Conservation (phyloP, 2,113 vertebrate species). For the Struthidea cinerea region DNA sequence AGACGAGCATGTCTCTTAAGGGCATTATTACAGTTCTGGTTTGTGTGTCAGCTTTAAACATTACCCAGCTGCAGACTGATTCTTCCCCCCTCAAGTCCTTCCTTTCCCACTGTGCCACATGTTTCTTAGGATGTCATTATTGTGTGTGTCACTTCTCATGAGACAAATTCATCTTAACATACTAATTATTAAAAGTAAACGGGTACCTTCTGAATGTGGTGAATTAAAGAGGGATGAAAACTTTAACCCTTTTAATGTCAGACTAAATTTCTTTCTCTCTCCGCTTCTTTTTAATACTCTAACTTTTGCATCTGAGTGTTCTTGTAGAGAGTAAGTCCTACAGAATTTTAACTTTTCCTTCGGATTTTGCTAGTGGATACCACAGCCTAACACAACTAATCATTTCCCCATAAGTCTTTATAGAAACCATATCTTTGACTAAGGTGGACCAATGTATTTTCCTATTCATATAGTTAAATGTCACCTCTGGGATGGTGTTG, state of each 20-base stretch:
- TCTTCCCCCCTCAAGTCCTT: constrained; percentile 8
- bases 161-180: constrained; percentile 40
- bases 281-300: constrained; percentile 25
- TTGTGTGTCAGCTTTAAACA: constrained; percentile 58
- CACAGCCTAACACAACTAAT: neutral
- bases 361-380: neutral
- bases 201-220: neutral
- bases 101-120: constrained; percentile 48
- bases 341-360: neutral
- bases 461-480: neutral
- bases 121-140: constrained; percentile 48
- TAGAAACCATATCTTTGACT: neutral
- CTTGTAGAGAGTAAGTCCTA: constrained; percentile 3
- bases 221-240: constrained; percentile 31
- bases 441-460: neutral
- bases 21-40: constrained; percentile 47
- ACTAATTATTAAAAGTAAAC: constrained; percentile 9
- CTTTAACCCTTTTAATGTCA: constrained; percentile 1
- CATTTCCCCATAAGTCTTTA: neutral
- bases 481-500: neutral
- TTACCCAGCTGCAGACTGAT: constrained; percentile 43
- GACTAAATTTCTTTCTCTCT: constrained; percentile 30
- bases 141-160: constrained; percentile 43
- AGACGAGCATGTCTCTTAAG: constrained; percentile 63
- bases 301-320: constrained; percentile 1